Base-by-base conservation (phyloP, 2,888 invertebrate genomes). In the Augochlorella aurata region DNA sequence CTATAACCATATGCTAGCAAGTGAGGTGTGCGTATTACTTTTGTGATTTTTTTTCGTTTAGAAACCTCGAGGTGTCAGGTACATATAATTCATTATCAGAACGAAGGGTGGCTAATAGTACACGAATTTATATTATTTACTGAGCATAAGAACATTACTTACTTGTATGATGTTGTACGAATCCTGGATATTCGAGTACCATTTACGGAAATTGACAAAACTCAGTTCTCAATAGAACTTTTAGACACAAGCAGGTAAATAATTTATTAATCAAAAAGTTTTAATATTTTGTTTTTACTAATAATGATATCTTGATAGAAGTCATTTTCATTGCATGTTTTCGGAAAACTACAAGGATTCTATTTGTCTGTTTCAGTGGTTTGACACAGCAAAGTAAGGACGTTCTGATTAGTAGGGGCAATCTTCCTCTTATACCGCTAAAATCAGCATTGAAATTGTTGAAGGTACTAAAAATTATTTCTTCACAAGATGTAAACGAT, bases 121-220 rank as follows among this genome's bases (percentile, higher is more conserved):
- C 79, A 85, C 7, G 91, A 92, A 75, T 90, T 92, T 47, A 78
- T 89, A 45, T 75, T 63, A 0, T 92, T 92, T 54, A 92, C 90
- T 0, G 74, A 79, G 29, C 83, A 88, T 44, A 74, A 78, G 8
- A 79, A 66, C 7, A 12, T 74, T 75, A 74, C 74, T 52, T 10
- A 70, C 1, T 61, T 88, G 70, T n/a, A 89, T 0, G 77, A 85
- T 10, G 47, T 86, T 8, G 67, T 91, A 10, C 16, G 82, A 5
- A 63, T 74, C 14, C 49, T 81, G 2, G 38, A 83, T n/a, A 65
- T 85, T 29, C 5, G 76, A 0, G 50, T 87, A 8, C 24, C 77
- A 5, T 86, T 87, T 12, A 81, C 79, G 70, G 67, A 80, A 38
- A 71, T 92, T 18, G 76, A 72, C 1, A 89, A 88, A 75, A 47